Percentiles rank a stretch among this genome's conserved stretches.
phyloP scores from a whole-genome alignment of 2,797 vertebrate genomes.

The Enteromius treurensis region DNA sequence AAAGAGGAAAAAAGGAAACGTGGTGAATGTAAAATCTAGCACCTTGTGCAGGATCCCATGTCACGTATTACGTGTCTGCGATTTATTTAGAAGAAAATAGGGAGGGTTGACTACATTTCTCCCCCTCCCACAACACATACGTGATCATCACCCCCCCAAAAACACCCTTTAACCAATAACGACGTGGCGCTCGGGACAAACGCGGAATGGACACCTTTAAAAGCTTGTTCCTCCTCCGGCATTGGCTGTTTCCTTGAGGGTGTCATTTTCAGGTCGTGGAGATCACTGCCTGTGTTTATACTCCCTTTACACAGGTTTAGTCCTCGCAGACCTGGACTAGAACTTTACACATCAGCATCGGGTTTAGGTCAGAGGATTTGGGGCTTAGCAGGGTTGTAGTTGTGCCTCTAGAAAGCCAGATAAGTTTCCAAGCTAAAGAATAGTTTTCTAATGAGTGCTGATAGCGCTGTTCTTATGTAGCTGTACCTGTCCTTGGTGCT shows the following conservation, averaged over 20 bases:
- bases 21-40: conserved; percentile 10
- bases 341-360: conserved; percentile 23
- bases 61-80: conserved; percentile 13
- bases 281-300: conserved; percentile 43
- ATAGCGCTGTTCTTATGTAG: conserved; percentile 4
- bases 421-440: conserved; percentile 22
- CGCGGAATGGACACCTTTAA: conserved; percentile 83
- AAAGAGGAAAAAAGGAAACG: background rate
- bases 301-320: conserved; percentile 18
- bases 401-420: conserved; percentile 4
- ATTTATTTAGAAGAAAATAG: conserved; percentile 25
- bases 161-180: conserved; percentile 86
- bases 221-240: conserved; percentile 64
- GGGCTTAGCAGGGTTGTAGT: conserved; percentile 4
- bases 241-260: conserved; percentile 57
- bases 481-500: conserved; percentile 84
- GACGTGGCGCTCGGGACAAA: conserved; percentile 81
- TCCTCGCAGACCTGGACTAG: conserved; percentile 32
- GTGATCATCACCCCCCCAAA: conserved; percentile 75
- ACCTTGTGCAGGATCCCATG: background rate
- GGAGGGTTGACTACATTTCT: conserved; percentile 36
- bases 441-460: conserved; percentile 31
- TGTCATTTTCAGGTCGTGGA: conserved; percentile 46
- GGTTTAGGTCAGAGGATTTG: conserved; percentile 9
- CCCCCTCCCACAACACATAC: conserved; percentile 54